These are phyloP conservation scores for Lepetodrilus schrolli DNA, from an alignment of 2,888 invertebrate species.

Conservation along the genomic window DNA sequence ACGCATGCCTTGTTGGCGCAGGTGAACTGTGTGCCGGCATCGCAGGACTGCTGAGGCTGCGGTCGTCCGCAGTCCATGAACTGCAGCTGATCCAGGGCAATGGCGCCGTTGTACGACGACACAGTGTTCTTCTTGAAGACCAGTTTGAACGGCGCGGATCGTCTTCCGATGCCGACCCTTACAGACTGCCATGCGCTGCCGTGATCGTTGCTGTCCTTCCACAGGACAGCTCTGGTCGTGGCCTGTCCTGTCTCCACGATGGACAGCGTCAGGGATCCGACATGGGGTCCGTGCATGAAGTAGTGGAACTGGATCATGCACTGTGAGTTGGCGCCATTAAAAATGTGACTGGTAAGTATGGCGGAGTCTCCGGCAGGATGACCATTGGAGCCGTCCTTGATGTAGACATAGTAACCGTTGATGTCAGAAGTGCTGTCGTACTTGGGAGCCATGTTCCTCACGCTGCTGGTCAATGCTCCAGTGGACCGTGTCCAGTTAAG, in stretches of 20 bases:
- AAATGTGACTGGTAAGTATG: conserved; percentile 53
- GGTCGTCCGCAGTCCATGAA: conserved; percentile 57
- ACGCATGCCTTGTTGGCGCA: conserved; percentile 68
- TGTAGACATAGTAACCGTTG: conserved; percentile 64
- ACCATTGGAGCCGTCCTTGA: conserved; percentile 51
- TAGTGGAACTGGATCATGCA: conserved; percentile 65
- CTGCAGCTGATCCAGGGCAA: conserved; percentile 69
- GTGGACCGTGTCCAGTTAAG: conserved; percentile 64
- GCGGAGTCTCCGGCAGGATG: conserved; percentile 48
- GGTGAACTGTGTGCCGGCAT: conserved; percentile 44
- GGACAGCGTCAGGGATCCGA: conserved; percentile 52
- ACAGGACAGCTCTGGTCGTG: conserved; percentile 37
- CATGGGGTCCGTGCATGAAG: conserved; percentile 53
- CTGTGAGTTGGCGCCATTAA: conserved; percentile 52
- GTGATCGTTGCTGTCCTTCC: conserved; percentile 35
- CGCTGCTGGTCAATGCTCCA: conserved; percentile 34
- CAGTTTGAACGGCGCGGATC: conserved; percentile 52
- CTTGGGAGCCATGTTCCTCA: conserved; percentile 42
- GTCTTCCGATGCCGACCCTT: conserved; percentile 62
- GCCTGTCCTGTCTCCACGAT: conserved; percentile 40
- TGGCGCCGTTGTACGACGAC: conserved; percentile 56
- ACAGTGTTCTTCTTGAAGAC: conserved; percentile 46
- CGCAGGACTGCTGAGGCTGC: conserved; percentile 42
- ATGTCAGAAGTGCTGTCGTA: neutral
- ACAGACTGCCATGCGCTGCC: conserved; percentile 53